These are phyloP conservation scores for Nothobranchius furzeri DNA, from an alignment of 2,113 vertebrate species.

Conservation along the genomic window DNA sequence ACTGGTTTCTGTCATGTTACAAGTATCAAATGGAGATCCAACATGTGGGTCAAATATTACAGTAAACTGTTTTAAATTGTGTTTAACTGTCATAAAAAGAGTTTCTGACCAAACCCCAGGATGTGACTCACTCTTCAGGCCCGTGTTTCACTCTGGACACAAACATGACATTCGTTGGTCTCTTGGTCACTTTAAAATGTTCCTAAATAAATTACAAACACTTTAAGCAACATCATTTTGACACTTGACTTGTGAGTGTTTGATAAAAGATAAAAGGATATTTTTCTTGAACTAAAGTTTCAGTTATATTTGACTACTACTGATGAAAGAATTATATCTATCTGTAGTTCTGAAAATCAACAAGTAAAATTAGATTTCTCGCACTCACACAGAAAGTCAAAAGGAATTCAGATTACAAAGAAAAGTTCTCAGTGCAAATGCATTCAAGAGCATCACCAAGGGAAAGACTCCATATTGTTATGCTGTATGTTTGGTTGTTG, in stretches of 20 bases:
- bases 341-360: slow-evolving; percentile 23
- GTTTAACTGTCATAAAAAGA: not conserved
- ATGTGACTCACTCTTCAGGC: not conserved
- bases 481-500: slow-evolving; percentile 28
- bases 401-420: slow-evolving; percentile 30
- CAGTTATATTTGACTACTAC: not conserved
- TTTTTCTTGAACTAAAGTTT: too few relatives aligned
- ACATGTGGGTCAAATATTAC: not conserved
- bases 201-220: not conserved
- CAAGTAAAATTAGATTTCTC: slow-evolving; percentile 28
- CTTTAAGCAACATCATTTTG: not conserved
- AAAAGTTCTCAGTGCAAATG: slow-evolving; percentile 42
- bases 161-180: not conserved
- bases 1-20: not conserved
- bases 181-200: not conserved
- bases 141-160: too few relatives aligned
- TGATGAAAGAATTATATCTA: not conserved
- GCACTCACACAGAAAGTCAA: slow-evolving; percentile 46
- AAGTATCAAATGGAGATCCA: not conserved
- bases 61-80: not conserved
- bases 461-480: slow-evolving; percentile 71
- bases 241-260: too few relatives aligned
- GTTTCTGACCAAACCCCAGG: not conserved
- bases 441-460: slow-evolving; percentile 57
- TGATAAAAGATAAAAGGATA: too few relatives aligned